phyloP scores from a whole-genome alignment of 2,113 vertebrate genomes.

The Mohoua ochrocephala region DNA sequence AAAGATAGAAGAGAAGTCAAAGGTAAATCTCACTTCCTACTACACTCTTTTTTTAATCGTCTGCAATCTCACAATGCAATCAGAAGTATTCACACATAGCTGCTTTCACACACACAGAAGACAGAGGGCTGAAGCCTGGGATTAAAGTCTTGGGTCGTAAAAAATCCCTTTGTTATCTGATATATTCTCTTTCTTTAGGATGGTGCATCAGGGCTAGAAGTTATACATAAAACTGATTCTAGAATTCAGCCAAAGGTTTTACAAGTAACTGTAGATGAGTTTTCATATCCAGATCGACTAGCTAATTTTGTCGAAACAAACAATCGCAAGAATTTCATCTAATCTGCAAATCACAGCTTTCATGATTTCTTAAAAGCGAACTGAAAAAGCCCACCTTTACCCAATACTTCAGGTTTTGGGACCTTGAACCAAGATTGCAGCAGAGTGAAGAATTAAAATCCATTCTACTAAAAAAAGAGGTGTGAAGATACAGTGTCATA shows the following conservation, averaged over 20 bases:
- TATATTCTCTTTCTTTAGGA: neutral
- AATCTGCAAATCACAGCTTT: neutral
- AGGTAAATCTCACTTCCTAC: slow-evolving; percentile 39
- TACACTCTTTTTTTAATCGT: slow-evolving; percentile 4
- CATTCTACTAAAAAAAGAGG: neutral
- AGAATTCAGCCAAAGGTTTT: neutral
- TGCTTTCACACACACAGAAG: neutral
- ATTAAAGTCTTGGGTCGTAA: neutral
- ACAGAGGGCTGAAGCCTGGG: neutral
- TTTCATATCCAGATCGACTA: neutral
- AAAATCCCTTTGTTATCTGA: neutral
- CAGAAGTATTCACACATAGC: neutral
- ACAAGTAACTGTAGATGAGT: neutral
- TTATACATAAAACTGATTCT: neutral
- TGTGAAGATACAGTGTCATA: neutral
- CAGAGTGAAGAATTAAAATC: neutral
- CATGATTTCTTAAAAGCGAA: neutral
- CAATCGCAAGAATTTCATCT: neutral
- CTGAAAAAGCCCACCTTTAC: neutral
- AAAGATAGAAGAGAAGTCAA: slow-evolving; percentile 29
- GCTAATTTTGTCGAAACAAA: neutral
- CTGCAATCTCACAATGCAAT: neutral
- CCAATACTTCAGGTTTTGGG: neutral
- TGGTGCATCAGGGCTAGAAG: neutral
- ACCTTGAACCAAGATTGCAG: neutral